Evolutionary conservation across 2,113 vertebrate species (phyloP).

Genomic region (Melanocharis versteri): DNA sequence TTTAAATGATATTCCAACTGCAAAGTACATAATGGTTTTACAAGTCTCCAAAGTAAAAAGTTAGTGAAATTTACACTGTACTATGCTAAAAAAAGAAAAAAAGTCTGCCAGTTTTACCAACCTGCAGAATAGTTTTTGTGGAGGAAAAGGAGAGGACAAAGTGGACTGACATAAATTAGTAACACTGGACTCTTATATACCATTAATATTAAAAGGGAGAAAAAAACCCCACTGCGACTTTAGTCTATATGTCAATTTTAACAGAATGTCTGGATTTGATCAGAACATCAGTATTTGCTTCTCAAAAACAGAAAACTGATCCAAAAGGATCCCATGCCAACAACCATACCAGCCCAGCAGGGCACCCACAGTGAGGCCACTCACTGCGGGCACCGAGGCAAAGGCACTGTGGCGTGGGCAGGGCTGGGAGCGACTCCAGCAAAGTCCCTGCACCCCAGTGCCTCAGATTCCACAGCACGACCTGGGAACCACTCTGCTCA

Average conservation of each 20-base stretch:
- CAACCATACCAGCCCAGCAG: accelerated
- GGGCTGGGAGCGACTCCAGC: accelerated
- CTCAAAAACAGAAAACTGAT: background rate
- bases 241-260: background rate
- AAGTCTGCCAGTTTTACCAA: background rate
- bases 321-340: accelerated
- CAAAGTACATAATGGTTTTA: background rate
- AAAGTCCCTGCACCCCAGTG: accelerated
- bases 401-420: accelerated
- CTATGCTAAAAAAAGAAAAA: background rate
- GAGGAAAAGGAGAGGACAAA: background rate
- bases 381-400: accelerated
- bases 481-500: accelerated
- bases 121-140: background rate
- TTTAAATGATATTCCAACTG: background rate
- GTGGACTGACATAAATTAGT: background rate
- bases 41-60: background rate
- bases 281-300: background rate
- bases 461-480: background rate
- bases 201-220: background rate
- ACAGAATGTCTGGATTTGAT: background rate
- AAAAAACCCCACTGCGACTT: background rate
- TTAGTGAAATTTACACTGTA: background rate
- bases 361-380: accelerated
- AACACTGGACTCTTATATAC: background rate